Evolutionary conservation across 2,888 invertebrate species (phyloP).

Genomic region (Dryobota labecula): DNA sequence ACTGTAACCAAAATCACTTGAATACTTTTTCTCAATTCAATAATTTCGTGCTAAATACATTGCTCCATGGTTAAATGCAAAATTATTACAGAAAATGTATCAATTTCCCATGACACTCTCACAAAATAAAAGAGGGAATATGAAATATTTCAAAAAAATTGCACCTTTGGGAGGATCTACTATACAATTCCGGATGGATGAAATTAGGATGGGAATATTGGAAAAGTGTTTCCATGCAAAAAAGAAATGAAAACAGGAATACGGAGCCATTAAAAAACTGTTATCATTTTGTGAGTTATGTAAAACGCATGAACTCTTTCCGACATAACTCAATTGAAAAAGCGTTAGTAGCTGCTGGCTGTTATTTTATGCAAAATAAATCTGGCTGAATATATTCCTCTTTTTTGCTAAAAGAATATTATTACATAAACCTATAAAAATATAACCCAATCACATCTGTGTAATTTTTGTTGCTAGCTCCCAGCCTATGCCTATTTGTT

Average conservation of each 20-base stretch:
- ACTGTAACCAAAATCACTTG: neutral
- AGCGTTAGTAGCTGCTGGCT: neutral
- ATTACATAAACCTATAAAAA: neutral
- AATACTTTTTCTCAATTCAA: neutral
- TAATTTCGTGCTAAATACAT: slow-evolving; percentile 3
- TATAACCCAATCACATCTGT: slow-evolving; percentile 3
- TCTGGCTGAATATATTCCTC: neutral
- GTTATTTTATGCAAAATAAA: slow-evolving; percentile 3
- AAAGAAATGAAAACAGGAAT: slow-evolving; percentile 2
- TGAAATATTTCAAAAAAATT: slow-evolving; percentile 53
- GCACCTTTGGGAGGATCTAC: slow-evolving; percentile 32
- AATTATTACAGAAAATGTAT: slow-evolving; percentile 23
- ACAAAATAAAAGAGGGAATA: slow-evolving; percentile 33
- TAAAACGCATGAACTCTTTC: neutral
- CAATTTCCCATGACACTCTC: slow-evolving; percentile 23
- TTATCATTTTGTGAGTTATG: slow-evolving; percentile 12
- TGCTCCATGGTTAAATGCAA: neutral
- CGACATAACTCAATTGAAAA: slow-evolving; percentile 5
- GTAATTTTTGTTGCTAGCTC: slow-evolving; percentile 20
- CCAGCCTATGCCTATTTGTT: slow-evolving; percentile 36
- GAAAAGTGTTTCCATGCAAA: slow-evolving; percentile 21
- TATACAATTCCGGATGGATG: slow-evolving; percentile 26
- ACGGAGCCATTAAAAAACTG: slow-evolving; percentile 1
- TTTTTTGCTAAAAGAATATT: neutral
- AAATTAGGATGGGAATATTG: slow-evolving; percentile 34